Conservation (phyloP, 2,113 vertebrate genomes). For the Psophia crepitans region DNA sequence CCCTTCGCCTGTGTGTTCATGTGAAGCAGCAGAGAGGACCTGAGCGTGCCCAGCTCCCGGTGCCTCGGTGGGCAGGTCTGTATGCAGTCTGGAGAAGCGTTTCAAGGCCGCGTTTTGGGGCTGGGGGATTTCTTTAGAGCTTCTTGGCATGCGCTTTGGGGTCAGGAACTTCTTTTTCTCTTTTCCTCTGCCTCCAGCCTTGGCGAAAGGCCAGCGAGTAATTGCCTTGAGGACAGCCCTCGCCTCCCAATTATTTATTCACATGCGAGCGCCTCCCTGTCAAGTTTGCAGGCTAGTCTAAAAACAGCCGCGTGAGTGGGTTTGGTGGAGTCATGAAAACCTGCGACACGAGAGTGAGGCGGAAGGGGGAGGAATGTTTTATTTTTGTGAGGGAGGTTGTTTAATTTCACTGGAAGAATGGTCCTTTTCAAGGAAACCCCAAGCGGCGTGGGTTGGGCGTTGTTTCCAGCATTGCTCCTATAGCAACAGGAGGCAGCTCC, state of each 20-base stretch:
- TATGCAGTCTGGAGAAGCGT: fast-evolving
- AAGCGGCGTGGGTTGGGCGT: background rate
- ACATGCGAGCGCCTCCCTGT: background rate
- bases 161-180: background rate
- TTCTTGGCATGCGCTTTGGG: background rate
- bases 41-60: fast-evolving
- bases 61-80: background rate
- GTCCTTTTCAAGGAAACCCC: background rate
- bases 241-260: background rate
- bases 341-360: background rate
- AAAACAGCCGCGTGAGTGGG: background rate
- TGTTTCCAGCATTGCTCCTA: background rate
- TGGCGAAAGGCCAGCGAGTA: background rate
- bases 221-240: background rate
- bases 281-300: background rate
- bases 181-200: background rate
- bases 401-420: background rate
- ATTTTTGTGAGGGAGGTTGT: background rate
- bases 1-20: background rate
- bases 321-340: background rate
- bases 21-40: fast-evolving
- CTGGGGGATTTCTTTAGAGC: background rate
- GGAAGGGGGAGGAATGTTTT: background rate
- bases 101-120: background rate
- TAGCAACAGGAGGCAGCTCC: background rate